Evolutionary conservation across 2,797 vertebrate genomes (phyloP), one percentile per base, ranked within the genome.

Genomic region (Catostomus latipinnis): DNA sequence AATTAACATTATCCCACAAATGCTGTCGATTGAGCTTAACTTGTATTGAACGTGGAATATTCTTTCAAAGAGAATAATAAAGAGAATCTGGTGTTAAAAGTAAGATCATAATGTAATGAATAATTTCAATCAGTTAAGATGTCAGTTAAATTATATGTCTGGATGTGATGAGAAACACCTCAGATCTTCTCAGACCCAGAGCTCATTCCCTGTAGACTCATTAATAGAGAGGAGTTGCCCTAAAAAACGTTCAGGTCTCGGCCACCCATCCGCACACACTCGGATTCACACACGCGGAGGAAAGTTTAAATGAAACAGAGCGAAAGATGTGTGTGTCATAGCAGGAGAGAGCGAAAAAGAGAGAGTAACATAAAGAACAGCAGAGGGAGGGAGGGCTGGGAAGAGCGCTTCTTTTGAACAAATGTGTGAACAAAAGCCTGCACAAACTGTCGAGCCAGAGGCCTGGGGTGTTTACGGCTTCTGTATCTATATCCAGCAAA

Each of bases 401-500:
- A 82, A 79, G 80, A 61, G 34, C 78, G 84, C 81, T 81, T 85
- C 90, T 90, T 91, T 93, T 90, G 88, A 92, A 88, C 71, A 67
- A 89, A 93, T 63, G 92, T 94, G 93, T 93, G 91, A 95, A 95
- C 93, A 94, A 94, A 93, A 90, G 91, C 88, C 77, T 83, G 88
- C 88, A 90, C 88, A 93, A 94, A 93, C 89, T 93, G 92, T 92
- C 88, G 74, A 89, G 83, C 83, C 87, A 56, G 81, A 88, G 90
- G 92, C 91, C 90, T 86, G 58, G 92, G 93, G 93, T 95, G 93
- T 93, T 94, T 93, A 93, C 89, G 12, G 88, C 91, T 91, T 93
- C 93, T 91, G 93, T 93, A 95, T 95, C 93, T 93, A 92, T 94
- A 90, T 93, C 94, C 91, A 93, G 91, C 92, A 92, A 91, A 93